Conservation (phyloP, 2,888 invertebrate species). For the Drosophila pegasa region DNA sequence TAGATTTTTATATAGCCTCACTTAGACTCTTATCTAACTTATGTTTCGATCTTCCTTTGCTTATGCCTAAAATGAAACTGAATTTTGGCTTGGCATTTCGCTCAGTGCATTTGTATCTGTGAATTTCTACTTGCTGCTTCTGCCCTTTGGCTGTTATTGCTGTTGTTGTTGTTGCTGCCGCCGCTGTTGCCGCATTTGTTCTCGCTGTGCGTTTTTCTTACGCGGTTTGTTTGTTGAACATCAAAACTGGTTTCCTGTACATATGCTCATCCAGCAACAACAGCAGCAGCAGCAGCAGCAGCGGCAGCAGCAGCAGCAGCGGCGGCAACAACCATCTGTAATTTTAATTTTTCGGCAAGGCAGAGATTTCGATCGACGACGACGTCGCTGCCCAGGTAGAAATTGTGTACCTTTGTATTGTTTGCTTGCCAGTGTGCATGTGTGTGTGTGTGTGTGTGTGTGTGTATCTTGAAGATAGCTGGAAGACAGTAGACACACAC, state of each 20-base stretch:
- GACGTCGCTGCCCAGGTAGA: conserved; percentile 70
- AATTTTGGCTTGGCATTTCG: background rate
- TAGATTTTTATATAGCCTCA: no score
- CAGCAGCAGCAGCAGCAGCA: conserved; percentile 37
- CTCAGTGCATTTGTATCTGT: conserved; percentile 53
- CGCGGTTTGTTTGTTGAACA: conserved; percentile 75
- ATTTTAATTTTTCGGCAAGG: conserved; percentile 79
- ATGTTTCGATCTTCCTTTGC: background rate
- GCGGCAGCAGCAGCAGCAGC: conserved; percentile 17
- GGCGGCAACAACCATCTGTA: conserved; percentile 67
- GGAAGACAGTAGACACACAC: conserved; percentile 59
- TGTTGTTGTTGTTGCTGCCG: conserved; percentile 28
- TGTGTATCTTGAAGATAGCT: conserved; percentile 68
- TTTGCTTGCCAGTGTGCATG: conserved; percentile 36
- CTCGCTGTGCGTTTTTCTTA: conserved; percentile 71
- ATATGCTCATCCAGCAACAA: conserved; percentile 76
- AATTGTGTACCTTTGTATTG: conserved; percentile 73
- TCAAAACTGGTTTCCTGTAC: conserved; percentile 80
- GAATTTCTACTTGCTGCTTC: conserved; percentile 65
- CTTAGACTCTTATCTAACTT: no score
- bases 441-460: conserved; percentile 40
- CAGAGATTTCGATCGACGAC: conserved; percentile 74
- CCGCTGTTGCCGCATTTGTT: conserved; percentile 55
- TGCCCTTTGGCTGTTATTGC: conserved; percentile 57
- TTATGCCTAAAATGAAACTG: background rate